Evolutionary conservation across 2,888 invertebrate genomes (phyloP), one percentile per base, ranked within the genome.

Genomic region (Tachystola acroxantha): DNA sequence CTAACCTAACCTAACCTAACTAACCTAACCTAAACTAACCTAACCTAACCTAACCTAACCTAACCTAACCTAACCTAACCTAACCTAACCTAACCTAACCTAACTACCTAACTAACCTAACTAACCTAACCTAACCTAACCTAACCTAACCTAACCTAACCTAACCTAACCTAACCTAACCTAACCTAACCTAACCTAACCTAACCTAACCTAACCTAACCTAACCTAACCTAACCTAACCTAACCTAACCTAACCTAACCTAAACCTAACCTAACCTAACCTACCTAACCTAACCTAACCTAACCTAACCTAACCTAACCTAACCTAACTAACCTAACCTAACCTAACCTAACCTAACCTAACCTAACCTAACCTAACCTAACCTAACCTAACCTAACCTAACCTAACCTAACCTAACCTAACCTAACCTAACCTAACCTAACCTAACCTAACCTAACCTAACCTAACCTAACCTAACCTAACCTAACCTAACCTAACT

Each of bases 151-250:
- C 45, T 45, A 45, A 45, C 45, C 41, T 39, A 45, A 45, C 45
- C 45, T 45, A 45, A 45, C 45, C 45, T 45, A 45, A 45, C 45
- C 45, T 45, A 45, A 46, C 46, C 46, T 46, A 46, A 46, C 48
- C 48, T 48, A 48, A 48, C 48, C 48, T 48, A 45, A 48, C 48
- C 48, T 45, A 48, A 45, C 48, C 43, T 43, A 48, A 45, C 48
- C 45, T 45, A 48, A 46, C 46, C 46, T 43, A 36, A 40, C 33
- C 40, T 37, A 37, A 40, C 36, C 40, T 36, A 46, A 46, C 46
- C 46, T 45, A 44, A 43, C 41, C 39, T 42, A 42, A 47, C 47
- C 44, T 44, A 47, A 47, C 47, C 47, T 47, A 48, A 47, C 47
- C 44, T 42, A 47, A 47, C n/a, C n/a, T n/a, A n/a, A n/a, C n/a